Conservation (phyloP, 2,797 vertebrate genomes). For the Acrocephalus scirpaceus region DNA sequence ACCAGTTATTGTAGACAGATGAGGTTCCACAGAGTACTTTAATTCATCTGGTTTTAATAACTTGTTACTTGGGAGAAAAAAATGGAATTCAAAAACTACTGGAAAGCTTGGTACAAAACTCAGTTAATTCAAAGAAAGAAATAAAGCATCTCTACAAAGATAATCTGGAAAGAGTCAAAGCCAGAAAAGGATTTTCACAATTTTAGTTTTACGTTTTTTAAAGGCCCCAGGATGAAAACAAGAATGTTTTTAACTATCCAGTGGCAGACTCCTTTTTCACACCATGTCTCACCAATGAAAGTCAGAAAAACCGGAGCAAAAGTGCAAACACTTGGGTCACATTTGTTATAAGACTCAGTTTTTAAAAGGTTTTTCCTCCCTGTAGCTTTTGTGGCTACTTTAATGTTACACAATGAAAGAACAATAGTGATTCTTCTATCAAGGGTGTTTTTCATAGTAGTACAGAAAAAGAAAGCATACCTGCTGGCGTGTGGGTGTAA, state of each 20-base stretch:
- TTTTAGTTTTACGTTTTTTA: neutral
- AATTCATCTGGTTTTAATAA: neutral
- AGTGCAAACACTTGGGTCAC: neutral
- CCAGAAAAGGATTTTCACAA: neutral
- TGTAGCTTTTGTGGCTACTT: neutral
- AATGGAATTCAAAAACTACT: neutral
- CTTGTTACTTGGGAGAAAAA: neutral
- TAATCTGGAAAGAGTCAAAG: neutral
- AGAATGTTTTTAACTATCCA: neutral
- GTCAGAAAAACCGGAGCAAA: neutral
- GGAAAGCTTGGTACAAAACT: neutral
- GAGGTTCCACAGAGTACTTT: neutral
- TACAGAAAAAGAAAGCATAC: slow-evolving; percentile 27
- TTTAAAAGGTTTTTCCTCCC: neutral
- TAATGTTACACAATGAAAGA: neutral
- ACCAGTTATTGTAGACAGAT: neutral
- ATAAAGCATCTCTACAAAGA: neutral
- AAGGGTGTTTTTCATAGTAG: neutral
- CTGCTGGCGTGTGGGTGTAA: neutral
- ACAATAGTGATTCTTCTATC: neutral
- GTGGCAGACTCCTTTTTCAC: neutral
- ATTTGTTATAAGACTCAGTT: neutral
- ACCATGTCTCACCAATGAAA: neutral
- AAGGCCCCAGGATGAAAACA: neutral
- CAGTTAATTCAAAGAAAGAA: neutral